A percentile compares a stretch with the other conserved stretches of the same genome.
These are phyloP conservation scores for Ridgeia piscesae DNA, from an alignment of 1,140 invertebrate genomes.

Conservation along the genomic window DNA sequence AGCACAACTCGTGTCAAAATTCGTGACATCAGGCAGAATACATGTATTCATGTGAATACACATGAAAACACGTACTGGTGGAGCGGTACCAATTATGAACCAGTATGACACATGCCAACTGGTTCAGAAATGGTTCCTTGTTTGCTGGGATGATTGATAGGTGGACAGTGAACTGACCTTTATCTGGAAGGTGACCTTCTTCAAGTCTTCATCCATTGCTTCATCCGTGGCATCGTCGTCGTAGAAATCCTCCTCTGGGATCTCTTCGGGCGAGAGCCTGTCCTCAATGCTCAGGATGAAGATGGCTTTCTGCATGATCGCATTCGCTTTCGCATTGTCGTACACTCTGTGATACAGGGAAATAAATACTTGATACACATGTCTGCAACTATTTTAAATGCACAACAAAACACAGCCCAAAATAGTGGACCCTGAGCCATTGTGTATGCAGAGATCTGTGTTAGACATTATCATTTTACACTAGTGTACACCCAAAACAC, in stretches of 20 bases:
- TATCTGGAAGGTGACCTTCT: conserved; percentile 55
- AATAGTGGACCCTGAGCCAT: too few relatives aligned
- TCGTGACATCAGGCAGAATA: too few relatives aligned
- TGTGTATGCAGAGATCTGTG: too few relatives aligned
- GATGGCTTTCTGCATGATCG: conserved; percentile 55
- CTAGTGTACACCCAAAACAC: too few relatives aligned
- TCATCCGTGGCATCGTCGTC: conserved; percentile 52
- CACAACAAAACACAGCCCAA: not conserved
- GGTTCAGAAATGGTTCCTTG: too few relatives aligned
- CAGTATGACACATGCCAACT: too few relatives aligned
- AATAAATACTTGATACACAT: not conserved
- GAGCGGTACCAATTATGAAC: too few relatives aligned
- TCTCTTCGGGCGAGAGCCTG: conserved; percentile 36
- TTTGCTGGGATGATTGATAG: not conserved
- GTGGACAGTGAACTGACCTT: conserved; percentile 35
- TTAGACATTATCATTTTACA: too few relatives aligned
- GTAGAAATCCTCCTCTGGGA: conserved; percentile 44
- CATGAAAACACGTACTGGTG: too few relatives aligned
- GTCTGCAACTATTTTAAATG: not conserved
- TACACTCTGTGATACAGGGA: conserved; percentile 42
- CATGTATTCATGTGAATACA: too few relatives aligned
- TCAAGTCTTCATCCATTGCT: conserved; percentile 46
- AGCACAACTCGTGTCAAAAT: too few relatives aligned
- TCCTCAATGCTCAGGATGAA: conserved; percentile 47
- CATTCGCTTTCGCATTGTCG: conserved; percentile 56